These are phyloP conservation scores for Halotydeus destructor DNA, from an alignment of 1,140 invertebrate genomes.

Conservation along the genomic window DNA sequence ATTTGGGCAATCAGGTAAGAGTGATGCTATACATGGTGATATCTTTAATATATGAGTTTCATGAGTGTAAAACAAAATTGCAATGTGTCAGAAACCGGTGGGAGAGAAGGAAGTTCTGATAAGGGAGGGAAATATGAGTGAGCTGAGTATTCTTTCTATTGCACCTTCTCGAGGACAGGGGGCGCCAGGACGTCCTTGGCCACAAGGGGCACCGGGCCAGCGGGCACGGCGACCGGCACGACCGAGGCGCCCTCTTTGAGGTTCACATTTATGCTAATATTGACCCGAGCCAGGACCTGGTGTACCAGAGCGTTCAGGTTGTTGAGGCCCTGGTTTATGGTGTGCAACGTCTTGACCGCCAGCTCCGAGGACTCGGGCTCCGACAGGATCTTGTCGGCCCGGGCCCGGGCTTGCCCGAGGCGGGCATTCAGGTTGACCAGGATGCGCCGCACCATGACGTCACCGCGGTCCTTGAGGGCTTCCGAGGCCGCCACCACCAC, in stretches of 20 bases:
- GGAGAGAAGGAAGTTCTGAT: too few species aligned
- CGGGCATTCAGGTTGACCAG: slow-evolving; percentile 11
- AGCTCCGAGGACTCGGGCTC: slow-evolving; percentile 12
- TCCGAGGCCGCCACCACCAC: slow-evolving; percentile 11
- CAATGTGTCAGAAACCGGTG: too few species aligned
- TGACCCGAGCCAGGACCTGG: slow-evolving; percentile 8
- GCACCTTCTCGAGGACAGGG: too few species aligned
- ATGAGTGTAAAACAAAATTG: too few species aligned
- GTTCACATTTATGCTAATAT: slow-evolving; percentile 11
- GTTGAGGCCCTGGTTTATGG: slow-evolving; percentile 13
- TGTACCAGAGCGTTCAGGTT: slow-evolving; percentile 5
- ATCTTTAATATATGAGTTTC: too few species aligned
- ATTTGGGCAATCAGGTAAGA: too few species aligned
- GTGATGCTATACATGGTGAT: too few species aligned
- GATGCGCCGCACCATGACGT: slow-evolving; percentile 8
- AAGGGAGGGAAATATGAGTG: too few species aligned
- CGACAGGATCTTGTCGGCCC: slow-evolving; percentile 12
- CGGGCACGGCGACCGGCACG: too few species aligned
- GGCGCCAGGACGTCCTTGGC: too few species aligned
- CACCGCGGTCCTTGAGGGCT: slow-evolving; percentile 10
- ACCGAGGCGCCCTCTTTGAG: slow-evolving; percentile 9
- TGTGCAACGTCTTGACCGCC: slow-evolving; percentile 9
- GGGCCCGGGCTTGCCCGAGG: slow-evolving; percentile 9
- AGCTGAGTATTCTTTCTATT: too few species aligned
- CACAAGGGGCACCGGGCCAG: too few species aligned